Conservation (phyloP, 2,797 vertebrate species). For the Pseudomugil gertrudae region DNA sequence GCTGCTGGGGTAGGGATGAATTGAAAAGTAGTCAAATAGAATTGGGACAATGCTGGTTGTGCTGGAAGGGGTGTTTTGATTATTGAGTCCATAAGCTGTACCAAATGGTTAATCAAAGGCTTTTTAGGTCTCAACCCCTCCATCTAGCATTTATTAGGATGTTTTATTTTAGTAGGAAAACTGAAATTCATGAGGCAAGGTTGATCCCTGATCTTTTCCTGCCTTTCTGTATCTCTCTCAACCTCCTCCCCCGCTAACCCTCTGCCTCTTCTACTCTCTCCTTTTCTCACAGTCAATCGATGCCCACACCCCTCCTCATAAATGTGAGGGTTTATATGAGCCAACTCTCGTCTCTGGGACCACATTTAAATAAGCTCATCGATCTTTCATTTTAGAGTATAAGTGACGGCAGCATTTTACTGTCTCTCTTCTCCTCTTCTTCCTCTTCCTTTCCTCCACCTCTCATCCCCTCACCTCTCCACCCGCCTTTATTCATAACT, state of each 20-base stretch:
- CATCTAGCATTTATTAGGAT: slow-evolving; percentile 63
- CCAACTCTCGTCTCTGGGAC: slow-evolving; percentile 74
- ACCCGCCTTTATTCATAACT: slow-evolving; percentile 65
- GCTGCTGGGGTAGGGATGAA: slow-evolving; percentile 16
- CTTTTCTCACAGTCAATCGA: slow-evolving; percentile 65
- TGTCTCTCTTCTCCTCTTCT: slow-evolving; percentile 45
- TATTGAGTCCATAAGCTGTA: slow-evolving; percentile 72
- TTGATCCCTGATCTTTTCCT: slow-evolving; percentile 66
- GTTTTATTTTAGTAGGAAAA: slow-evolving; percentile 74
- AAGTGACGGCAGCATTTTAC: slow-evolving; percentile 81
- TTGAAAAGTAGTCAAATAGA: slow-evolving; percentile 54
- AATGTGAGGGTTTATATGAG: slow-evolving; percentile 77
- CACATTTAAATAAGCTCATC: slow-evolving; percentile 83
- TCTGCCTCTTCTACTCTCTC: slow-evolving; percentile 20
- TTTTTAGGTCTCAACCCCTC: slow-evolving; percentile 56
- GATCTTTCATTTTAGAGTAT: slow-evolving; percentile 83
- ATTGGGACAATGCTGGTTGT: slow-evolving; percentile 28
- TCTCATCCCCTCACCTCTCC: slow-evolving; percentile 64
- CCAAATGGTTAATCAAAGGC: slow-evolving; percentile 66
- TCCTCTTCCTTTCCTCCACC: slow-evolving; percentile 19
- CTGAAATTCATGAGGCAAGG: slow-evolving; percentile 74
- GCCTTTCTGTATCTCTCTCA: slow-evolving; percentile 9
- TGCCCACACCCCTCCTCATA: slow-evolving; percentile 76
- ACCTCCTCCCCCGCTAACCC: background rate
- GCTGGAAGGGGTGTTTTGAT: slow-evolving; percentile 4